A percentile compares a stretch with the other conserved stretches of the same genome.
These are phyloP conservation scores for Halichoeres trimaculatus DNA, from an alignment of 2,113 vertebrate genomes.

Conservation along the genomic window DNA sequence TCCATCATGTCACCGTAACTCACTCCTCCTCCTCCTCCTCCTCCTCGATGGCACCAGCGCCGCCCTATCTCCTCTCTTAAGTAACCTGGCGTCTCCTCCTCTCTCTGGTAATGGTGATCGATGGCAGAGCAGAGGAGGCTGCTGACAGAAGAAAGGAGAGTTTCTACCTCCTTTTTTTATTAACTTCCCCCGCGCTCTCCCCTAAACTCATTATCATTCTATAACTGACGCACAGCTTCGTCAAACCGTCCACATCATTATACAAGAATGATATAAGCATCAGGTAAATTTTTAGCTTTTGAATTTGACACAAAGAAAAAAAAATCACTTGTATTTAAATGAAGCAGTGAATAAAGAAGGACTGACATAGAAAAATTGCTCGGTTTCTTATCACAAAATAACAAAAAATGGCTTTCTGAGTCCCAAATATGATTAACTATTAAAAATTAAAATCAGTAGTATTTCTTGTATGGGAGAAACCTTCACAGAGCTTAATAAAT, in stretches of 20 bases:
- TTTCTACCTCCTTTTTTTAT: constrained; percentile 24
- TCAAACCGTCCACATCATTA: background rate
- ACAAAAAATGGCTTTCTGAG: too few species aligned
- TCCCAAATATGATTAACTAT: too few species aligned
- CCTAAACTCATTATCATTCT: constrained; percentile 55
- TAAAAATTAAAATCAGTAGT: too few species aligned
- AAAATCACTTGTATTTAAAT: too few species aligned
- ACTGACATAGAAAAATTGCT: too few species aligned
- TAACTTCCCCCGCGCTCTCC: constrained; percentile 15
- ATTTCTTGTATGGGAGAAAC: too few species aligned
- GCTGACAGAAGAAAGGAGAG: constrained; percentile 22
- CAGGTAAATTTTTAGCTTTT: background rate
- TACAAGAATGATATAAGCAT: background rate
- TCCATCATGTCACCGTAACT: constrained; percentile 20
- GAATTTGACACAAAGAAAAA: too few species aligned
- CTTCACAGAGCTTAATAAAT: too few species aligned
- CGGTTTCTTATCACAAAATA: too few species aligned
- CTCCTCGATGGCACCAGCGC: background rate
- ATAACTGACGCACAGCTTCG: constrained; percentile 27
- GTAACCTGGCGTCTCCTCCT: background rate
- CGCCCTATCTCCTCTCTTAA: constrained; percentile 19
- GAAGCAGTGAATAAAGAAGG: too few species aligned
- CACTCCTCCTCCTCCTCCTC: constrained; percentile 15
- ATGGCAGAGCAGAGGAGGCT: background rate
- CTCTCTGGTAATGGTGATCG: constrained; percentile 41